A percentile compares a stretch with the other conserved stretches of the same genome.
Conservation (phyloP, 2,113 vertebrate genomes). For the Mesembrinibis cayennensis region DNA sequence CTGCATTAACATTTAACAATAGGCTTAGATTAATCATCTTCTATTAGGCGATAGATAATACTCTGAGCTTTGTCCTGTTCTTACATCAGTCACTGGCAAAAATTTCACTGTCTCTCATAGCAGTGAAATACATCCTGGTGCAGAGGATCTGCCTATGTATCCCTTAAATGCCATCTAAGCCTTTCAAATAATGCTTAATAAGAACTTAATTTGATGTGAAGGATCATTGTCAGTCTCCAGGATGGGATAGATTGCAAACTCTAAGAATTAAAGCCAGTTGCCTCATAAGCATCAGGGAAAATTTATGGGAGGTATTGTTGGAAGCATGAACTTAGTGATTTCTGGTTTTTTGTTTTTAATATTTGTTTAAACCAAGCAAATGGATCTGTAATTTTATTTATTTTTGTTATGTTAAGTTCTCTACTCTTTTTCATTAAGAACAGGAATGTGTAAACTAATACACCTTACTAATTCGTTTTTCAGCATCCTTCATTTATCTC, state of each 20-base stretch:
- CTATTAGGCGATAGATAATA: not conserved
- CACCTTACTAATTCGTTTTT: constrained; percentile 48
- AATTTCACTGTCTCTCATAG: not conserved
- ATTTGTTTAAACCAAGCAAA: not conserved
- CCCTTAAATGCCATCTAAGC: not conserved
- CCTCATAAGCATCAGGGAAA: not conserved
- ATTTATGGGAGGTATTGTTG: not conserved
- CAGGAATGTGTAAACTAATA: not conserved
- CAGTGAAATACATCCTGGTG: not conserved
- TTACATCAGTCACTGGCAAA: not conserved
- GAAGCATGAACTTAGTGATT: not conserved
- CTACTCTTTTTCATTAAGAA: not conserved
- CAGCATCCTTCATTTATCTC: constrained; percentile 82
- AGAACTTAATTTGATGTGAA: not conserved
- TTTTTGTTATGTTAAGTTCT: not conserved
- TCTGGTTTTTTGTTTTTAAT: not conserved
- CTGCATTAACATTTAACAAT: not conserved
- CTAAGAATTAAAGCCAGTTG: not conserved
- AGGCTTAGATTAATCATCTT: constrained; percentile 6
- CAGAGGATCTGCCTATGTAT: not conserved
- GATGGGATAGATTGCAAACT: not conserved
- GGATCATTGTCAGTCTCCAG: not conserved
- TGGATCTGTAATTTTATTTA: not conserved
- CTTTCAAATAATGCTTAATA: not conserved
- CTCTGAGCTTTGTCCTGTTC: not conserved